Conservation (phyloP, 2,888 invertebrate genomes). For the Coelinius sp. region DNA sequence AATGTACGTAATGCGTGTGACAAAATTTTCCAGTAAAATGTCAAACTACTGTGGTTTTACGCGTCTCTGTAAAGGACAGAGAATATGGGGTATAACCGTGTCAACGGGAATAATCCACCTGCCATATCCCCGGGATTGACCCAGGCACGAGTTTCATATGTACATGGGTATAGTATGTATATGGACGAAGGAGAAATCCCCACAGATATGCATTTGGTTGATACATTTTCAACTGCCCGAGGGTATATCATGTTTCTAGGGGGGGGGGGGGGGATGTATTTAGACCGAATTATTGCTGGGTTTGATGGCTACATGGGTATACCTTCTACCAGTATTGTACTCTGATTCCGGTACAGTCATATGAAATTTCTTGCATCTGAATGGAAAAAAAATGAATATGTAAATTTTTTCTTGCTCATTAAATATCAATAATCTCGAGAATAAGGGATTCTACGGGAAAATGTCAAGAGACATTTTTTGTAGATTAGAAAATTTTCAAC, state of each 20-base stretch:
- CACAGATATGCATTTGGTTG: constrained; percentile 7
- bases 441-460: too few relatives aligned
- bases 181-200: neutral
- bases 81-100: neutral
- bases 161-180: too few relatives aligned
- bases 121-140: constrained; percentile 13
- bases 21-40: constrained; percentile 9
- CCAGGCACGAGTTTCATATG: neutral
- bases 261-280: too few relatives aligned
- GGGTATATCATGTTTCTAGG: neutral
- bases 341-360: neutral
- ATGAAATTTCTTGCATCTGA: neutral
- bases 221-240: neutral
- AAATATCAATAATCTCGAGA: too few relatives aligned
- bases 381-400: too few relatives aligned
- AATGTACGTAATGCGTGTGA: neutral
- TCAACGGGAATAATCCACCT: constrained; percentile 12
- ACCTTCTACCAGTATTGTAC: neutral
- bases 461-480: too few relatives aligned
- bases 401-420: too few relatives aligned
- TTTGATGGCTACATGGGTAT: neutral
- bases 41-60: constrained; percentile 21
- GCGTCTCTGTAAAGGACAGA: neutral
- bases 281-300: neutral
- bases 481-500: too few relatives aligned